Evolutionary conservation across 2,113 vertebrate species (phyloP), one percentile per base, ranked within the genome.

Genomic region (Poeciliopsis prolifica): DNA sequence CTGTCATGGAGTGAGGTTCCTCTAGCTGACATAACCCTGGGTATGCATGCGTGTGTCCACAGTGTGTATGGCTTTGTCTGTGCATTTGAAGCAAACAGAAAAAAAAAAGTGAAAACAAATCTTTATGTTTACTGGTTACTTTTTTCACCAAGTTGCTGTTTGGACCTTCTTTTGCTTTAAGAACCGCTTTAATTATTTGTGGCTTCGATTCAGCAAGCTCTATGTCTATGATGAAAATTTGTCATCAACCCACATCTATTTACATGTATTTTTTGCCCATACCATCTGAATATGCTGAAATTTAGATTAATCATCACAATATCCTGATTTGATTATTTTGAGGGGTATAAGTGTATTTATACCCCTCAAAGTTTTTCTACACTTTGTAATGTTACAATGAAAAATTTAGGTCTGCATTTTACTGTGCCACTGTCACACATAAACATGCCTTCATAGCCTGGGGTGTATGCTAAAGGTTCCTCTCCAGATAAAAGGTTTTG

Each of bases 1-100:
- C 77, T 86, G 86, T 88, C 85, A 86, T 22, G 0, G 80, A 83
- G 78, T 77, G 78, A 73, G 33, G 63, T 78, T 78, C 75, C 62
- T 86, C 74, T 15, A 12, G 63, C 70, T 80, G 82, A 82, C 86
- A 87, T 82, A 84, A 61, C 87, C 66, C n/a, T 1, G 77, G 84
- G 87, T 70, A 35, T 79, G 22, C 28, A 62, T 79, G 62, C 69
- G 68, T 42, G 68, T 75, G 67, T 68, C 58, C 73, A 7, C 35
- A 73, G 37, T 68, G 63, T 48, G 60, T 77, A 68, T 37, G 35
- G 10, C 9, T 37, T 11, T 65, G 58, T 66, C 28, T 71, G 54
- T 60, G 22, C 37, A 15, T 31, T 28, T 0, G 26, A 63, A 19
- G 62, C 28, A 65, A 62, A 31, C 54, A 77, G 68, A 14, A 64